Conservation (phyloP, 1,140 invertebrate species). For the Elymnias hypermnestra region DNA sequence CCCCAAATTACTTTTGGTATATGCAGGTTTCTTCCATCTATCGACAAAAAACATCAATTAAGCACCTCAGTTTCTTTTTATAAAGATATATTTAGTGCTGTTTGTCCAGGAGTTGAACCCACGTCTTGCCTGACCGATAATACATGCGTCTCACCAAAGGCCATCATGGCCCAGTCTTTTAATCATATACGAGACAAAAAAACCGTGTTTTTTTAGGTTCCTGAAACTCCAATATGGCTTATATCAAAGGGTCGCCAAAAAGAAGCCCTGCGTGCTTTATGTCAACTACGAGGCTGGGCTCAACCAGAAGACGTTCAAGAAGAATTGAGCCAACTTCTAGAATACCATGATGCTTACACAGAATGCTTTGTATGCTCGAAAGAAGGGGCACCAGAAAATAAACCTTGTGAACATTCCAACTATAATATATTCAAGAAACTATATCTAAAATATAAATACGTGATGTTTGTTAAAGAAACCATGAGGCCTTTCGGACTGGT, state of each 20-base stretch:
- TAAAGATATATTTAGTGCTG: too few species aligned
- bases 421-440: slow-evolving; percentile 34
- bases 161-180: too few species aligned
- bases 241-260: slow-evolving; percentile 74
- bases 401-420: slow-evolving; percentile 41
- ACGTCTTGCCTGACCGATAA: too few species aligned
- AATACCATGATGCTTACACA: slow-evolving; percentile 51
- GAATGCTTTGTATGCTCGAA: slow-evolving; percentile 49
- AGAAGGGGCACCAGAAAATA: slow-evolving; percentile 27
- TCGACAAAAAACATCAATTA: too few species aligned
- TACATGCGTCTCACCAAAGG: too few species aligned
- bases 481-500: slow-evolving; percentile 72
- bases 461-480: slow-evolving; percentile 65
- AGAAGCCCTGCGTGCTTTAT: slow-evolving; percentile 71
- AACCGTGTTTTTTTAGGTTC: slow-evolving; percentile 65
- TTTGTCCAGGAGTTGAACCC: too few species aligned
- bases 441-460: slow-evolving; percentile 40
- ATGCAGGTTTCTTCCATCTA: too few species aligned
- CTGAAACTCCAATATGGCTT: slow-evolving; percentile 83
- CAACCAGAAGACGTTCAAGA: slow-evolving; percentile 65
- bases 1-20: too few species aligned
- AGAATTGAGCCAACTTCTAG: slow-evolving; percentile 70
- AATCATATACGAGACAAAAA: too few species aligned
- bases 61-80: too few species aligned
- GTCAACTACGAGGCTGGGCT: slow-evolving; percentile 75